Percentiles rank a stretch among this genome's conserved stretches.
phyloP scores from a whole-genome alignment of 2,888 invertebrate species.

The Smittia sp. region DNA sequence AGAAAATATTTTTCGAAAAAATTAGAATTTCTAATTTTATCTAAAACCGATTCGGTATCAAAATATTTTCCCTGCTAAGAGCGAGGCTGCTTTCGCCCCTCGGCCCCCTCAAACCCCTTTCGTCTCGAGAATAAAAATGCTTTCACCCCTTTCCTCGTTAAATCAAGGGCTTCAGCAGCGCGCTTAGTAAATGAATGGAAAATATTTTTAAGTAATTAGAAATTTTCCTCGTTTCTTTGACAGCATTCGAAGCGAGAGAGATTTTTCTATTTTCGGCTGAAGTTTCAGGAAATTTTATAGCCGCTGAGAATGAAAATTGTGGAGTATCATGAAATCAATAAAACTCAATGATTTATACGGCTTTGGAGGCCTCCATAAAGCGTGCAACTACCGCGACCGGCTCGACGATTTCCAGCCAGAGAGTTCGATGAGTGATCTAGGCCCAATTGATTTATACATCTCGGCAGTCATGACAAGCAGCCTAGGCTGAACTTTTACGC shows the following conservation, averaged over 20 bases:
- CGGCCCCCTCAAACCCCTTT: neutral
- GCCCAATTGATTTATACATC: too few relatives aligned
- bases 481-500: too few relatives aligned
- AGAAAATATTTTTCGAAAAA: neutral
- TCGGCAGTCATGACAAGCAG: too few relatives aligned
- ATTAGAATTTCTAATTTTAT: slow-evolving; percentile 35
- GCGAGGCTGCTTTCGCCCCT: neutral
- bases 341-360: neutral
- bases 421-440: too few relatives aligned
- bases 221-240: slow-evolving; percentile 37
- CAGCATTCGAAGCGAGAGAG: slow-evolving; percentile 32
- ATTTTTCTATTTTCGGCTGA: neutral
- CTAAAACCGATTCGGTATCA: slow-evolving; percentile 36
- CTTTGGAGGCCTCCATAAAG: too few relatives aligned
- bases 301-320: neutral
- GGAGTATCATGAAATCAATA: slow-evolving; percentile 30
- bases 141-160: slow-evolving; percentile 13
- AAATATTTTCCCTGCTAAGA: neutral
- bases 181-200: slow-evolving; percentile 26
- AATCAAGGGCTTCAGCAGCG: slow-evolving; percentile 25
- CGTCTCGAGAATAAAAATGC: neutral
- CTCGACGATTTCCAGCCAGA: too few relatives aligned
- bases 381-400: too few relatives aligned
- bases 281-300: neutral
- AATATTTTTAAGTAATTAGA: slow-evolving; percentile 39